Evolutionary conservation across 1,140 invertebrate genomes (phyloP).

Genomic region (Drosophila guanche): DNA sequence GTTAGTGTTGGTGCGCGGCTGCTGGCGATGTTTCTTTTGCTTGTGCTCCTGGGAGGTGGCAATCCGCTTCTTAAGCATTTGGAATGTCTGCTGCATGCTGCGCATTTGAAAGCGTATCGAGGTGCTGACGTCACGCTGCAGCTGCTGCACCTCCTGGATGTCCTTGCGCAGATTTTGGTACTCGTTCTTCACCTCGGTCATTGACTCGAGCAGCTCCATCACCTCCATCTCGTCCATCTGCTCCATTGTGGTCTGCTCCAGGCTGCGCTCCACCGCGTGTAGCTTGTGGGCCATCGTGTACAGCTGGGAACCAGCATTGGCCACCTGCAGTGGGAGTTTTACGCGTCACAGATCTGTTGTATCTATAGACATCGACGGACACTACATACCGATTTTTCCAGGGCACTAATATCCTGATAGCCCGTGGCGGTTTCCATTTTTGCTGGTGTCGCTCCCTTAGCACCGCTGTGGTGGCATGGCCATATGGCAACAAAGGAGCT

Average conservation of each 20-base stretch:
- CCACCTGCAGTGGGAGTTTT: slow-evolving; percentile 46
- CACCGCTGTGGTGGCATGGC: slow-evolving; percentile 15
- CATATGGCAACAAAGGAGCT: slow-evolving; percentile 14
- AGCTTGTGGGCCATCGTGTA: slow-evolving; percentile 80
- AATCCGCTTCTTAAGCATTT: slow-evolving; percentile 77
- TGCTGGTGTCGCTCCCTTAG: not conserved
- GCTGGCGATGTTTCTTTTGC: slow-evolving; percentile 25
- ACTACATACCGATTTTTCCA: slow-evolving; percentile 80
- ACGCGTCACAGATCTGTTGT: too few relatives aligned
- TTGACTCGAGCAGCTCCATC: slow-evolving; percentile 85
- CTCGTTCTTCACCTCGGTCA: slow-evolving; percentile 86
- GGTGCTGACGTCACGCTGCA: slow-evolving; percentile 86
- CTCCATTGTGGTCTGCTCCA: slow-evolving; percentile 75
- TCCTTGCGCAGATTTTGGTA: slow-evolving; percentile 86
- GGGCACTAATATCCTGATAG: slow-evolving; percentile 75
- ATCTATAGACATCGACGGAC: too few relatives aligned
- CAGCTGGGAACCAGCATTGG: slow-evolving; percentile 78
- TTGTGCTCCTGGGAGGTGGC: slow-evolving; percentile 59
- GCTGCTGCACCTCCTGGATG: slow-evolving; percentile 85
- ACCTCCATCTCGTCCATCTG: slow-evolving; percentile 84
- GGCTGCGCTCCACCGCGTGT: slow-evolving; percentile 76
- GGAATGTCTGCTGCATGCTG: slow-evolving; percentile 79
- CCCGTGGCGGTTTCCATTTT: slow-evolving; percentile 59
- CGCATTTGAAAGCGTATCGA: slow-evolving; percentile 84
- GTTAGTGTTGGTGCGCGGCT: slow-evolving; percentile 35